A percentile compares a stretch with the other conserved stretches of the same genome.
These are phyloP conservation scores for Buceros bicornis DNA, from an alignment of 2,797 vertebrate genomes.

Conservation along the genomic window DNA sequence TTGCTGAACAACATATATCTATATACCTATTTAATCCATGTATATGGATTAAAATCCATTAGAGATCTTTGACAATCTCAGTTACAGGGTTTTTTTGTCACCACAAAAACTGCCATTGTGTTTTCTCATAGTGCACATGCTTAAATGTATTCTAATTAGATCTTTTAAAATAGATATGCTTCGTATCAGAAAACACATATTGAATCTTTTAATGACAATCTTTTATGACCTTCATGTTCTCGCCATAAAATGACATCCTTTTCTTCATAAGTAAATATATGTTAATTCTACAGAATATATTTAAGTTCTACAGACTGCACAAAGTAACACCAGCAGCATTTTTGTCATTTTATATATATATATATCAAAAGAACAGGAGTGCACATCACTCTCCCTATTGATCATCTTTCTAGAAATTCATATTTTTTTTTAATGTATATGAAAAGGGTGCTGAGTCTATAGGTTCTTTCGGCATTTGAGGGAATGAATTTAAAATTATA, in stretches of 20 bases:
- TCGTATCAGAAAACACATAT: not conserved
- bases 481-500: slow-evolving; percentile 39
- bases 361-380: slow-evolving; percentile 26
- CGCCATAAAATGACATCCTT: not conserved
- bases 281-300: slow-evolving; percentile 15
- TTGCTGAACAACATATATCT: not conserved
- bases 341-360: slow-evolving; percentile 52
- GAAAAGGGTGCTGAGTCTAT: slow-evolving; percentile 37
- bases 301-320: slow-evolving; percentile 12
- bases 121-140: not conserved
- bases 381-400: slow-evolving; percentile 32
- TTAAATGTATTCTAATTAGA: slow-evolving; percentile 6
- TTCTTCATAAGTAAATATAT: slow-evolving; percentile 52
- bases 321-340: slow-evolving; percentile 17
- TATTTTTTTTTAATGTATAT: slow-evolving; percentile 51
- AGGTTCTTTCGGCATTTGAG: slow-evolving; percentile 41
- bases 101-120: not conserved
- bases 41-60: not conserved
- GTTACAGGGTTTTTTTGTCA: not conserved
- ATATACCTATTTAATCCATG: not conserved
- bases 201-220: not conserved
- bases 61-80: not conserved
- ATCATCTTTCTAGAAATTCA: slow-evolving; percentile 53
- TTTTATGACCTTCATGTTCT: not conserved
- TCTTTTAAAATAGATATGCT: not conserved